Base-by-base conservation (phyloP, 2,113 vertebrate species). In the Aphelocoma coerulescens region DNA sequence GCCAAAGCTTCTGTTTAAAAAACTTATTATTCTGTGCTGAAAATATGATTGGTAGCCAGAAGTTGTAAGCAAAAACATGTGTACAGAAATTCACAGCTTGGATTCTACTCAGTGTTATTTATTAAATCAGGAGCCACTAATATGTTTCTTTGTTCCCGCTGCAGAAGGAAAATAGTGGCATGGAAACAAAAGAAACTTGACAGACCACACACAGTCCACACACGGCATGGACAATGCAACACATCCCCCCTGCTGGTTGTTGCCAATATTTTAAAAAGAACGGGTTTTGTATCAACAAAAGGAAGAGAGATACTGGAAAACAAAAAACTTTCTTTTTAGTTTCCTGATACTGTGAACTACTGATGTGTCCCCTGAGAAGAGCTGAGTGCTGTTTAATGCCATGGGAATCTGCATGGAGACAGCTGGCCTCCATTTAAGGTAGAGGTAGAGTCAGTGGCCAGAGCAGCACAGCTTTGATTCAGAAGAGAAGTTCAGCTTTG, bases 1-100 rank as follows among this genome's bases (percentile, higher is more conserved):
- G n/a, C 51, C 55, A 95, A 83, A 93, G 37, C 37, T 93, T 93
- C 75, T 83, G 85, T 88, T 94, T 92, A 66, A 57, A 73, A 88
- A 85, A 54, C 0, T 0, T 54, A 57, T 46, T 90, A 26, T 58
- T 88, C 78, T 72, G 14, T 83, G 59, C 63, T 86, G 82, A 80
- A 86, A 86, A 88, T 58, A 66, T 1, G 1, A 57, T 72, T 41
- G 37, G 58, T 85, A 88, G 32, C 44, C 77, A 83, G 68, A 76
- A 82, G 41, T n/a, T 72, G 41, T 44, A 78, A 82, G 48, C 48
- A 91, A 93, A 96, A 94, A 55, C 27, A 8, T 35, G 27, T 55
- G 57, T 67, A 81, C 46, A 78, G 67, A 75, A 89, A 85, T 88
- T 76, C 78, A 83, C 58, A 73, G 49, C n/a, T 90, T 93, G 58